Conservation (phyloP, 2,888 invertebrate species). For the Agriotes lineatus region DNA sequence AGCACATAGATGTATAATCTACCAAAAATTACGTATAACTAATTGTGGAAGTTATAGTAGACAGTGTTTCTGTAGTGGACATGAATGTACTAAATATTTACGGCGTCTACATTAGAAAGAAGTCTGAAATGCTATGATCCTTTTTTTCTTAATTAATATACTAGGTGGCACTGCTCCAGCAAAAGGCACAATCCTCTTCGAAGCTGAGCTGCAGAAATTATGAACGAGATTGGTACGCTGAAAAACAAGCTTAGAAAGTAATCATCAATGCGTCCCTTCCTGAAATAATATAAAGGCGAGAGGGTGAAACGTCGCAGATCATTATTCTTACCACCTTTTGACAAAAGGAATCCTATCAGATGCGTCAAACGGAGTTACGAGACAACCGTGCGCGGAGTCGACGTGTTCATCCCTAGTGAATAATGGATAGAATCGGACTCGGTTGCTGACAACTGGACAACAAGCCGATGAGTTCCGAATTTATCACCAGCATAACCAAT, state of each 20-base stretch:
- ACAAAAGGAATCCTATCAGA: conserved; percentile 58
- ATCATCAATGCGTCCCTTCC: conserved; percentile 35
- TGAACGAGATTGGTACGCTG: neutral
- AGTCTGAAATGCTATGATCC: no score
- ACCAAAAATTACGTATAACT: no score
- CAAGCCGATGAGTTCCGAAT: conserved; percentile 45
- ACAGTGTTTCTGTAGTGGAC: no score
- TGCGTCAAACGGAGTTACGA: conserved; percentile 56
- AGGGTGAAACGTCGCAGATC: conserved; percentile 53
- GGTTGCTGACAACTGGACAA: conserved; percentile 56
- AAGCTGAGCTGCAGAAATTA: conserved; percentile 1
- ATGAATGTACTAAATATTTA: no score
- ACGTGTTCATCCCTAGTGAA: conserved; percentile 57
- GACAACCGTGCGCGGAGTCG: conserved; percentile 52
- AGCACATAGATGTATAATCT: no score
- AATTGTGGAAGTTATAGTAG: no score
- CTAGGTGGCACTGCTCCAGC: no score
- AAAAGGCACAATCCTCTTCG: no score
- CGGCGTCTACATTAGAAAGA: no score
- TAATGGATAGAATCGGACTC: conserved; percentile 56
- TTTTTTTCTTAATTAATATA: no score
- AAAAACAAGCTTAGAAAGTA: conserved; percentile 21
- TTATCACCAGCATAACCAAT: conserved; percentile 23
- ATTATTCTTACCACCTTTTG: conserved; percentile 57
- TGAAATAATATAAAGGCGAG: conserved; percentile 52